These are phyloP conservation scores for Willisornis vidua DNA, from an alignment of 2,113 vertebrate genomes.

Conservation along the genomic window DNA sequence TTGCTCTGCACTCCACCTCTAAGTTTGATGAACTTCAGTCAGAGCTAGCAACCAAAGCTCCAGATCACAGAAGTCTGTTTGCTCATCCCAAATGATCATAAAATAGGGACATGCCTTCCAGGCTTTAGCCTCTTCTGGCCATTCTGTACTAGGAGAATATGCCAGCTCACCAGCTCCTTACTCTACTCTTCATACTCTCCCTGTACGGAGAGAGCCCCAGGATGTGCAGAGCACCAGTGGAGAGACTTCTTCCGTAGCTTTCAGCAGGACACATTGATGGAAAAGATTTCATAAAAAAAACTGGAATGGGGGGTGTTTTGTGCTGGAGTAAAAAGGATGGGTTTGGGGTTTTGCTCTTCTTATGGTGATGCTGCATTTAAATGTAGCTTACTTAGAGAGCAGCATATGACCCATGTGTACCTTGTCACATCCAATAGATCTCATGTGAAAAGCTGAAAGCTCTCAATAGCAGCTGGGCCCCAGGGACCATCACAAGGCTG, in stretches of 20 bases:
- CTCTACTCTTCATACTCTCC: not conserved
- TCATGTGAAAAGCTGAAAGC: slow-evolving; percentile 3
- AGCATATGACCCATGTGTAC: slow-evolving; percentile 5
- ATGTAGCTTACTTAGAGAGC: not conserved
- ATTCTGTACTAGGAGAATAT: not conserved
- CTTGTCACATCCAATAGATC: slow-evolving; percentile 40
- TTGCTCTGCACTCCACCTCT: not conserved
- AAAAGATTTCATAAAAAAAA: not conserved
- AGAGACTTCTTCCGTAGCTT: not conserved
- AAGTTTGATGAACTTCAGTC: not conserved
- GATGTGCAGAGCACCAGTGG: fast-evolving
- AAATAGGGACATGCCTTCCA: not conserved
- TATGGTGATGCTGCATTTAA: not conserved
- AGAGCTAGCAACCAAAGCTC: slow-evolving; percentile 1
- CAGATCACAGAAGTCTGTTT: not conserved
- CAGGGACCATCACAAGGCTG: not conserved
- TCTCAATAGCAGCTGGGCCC: not conserved
- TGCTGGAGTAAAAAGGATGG: not conserved
- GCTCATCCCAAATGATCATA: not conserved
- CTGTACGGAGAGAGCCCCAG: too few relatives aligned
- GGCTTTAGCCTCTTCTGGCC: not conserved
- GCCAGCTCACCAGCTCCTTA: not conserved
- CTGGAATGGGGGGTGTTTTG: fast-evolving
- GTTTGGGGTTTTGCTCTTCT: not conserved
- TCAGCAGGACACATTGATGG: not conserved